Base-by-base conservation (phyloP, 2,797 vertebrate genomes). In the Sebastes matsubarae region DNA sequence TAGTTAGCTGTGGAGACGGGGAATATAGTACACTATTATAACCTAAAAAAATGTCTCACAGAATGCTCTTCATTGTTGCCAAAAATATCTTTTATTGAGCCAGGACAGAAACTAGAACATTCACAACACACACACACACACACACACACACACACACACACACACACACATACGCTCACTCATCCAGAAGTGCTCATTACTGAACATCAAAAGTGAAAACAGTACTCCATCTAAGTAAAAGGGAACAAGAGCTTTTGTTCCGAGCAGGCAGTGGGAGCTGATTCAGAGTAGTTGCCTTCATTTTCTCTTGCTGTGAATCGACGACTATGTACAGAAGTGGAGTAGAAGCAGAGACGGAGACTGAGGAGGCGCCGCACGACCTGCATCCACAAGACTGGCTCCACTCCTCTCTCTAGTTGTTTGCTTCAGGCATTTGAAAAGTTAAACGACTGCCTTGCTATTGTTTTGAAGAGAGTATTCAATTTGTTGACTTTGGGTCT, bases 61-160 rank as follows among this genome's bases (percentile, higher is more conserved):
- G 89, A 94, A 95, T 95, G 93, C 93, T 95, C 95, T 92, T 95
- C 87, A 92, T 92, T 92, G 95, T 96, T 96, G 96, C 96, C 96
- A 96, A 96, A 96, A 96, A 95, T 95, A 95, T 91, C 64, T 88
- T 93, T 94, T 95, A 94, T 95, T 95, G 94, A 96, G 95, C 95
- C 95, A 96, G 95, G 95, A 95, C 88, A 93, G 87, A 94, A 93
- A 95, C 88, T 91, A 92, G 91, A 94, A 93, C 90, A 92, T 90
- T 91, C 72, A 83, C 83, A 86, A 69, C 38, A 57, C 32, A 34
- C 38, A 57, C 30, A 71, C 71, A 36, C 70, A 73, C 69, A 79
- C 64, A 78, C 66, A 73, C 78, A 76, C 73, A 72, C 68, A 69
- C 69, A 73, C 69, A 70, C 68, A 79, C 71, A 76, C 63, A 73